A percentile compares a stretch with the other conserved stretches of the same genome.
Conservation (phyloP, 2,113 vertebrate species). For the Mesocricetus auratus region DNA sequence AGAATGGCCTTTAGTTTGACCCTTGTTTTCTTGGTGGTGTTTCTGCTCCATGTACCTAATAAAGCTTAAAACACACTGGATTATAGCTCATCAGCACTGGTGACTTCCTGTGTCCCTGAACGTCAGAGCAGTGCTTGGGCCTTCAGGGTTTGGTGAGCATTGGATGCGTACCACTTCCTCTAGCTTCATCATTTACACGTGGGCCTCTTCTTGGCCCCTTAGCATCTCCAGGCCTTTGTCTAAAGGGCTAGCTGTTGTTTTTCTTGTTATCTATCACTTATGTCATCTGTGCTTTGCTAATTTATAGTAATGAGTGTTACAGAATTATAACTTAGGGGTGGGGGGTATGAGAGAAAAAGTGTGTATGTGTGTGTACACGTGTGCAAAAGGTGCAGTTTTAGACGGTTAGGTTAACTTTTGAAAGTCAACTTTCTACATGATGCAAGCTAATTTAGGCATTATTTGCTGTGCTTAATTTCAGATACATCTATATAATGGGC, state of each 20-base stretch:
- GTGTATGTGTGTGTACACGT: not conserved
- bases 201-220: not conserved
- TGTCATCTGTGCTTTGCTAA: conserved; percentile 14
- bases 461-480: conserved; percentile 75
- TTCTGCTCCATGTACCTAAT: not conserved
- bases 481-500: conserved; percentile 98
- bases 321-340: not conserved
- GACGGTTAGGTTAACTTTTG: not conserved
- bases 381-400: not conserved
- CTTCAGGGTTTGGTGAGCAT: not conserved
- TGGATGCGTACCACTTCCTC: conserved; percentile 9
- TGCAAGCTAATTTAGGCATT: not conserved
- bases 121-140: not conserved
- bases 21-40: not conserved
- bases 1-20: not conserved
- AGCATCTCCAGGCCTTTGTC: not conserved
- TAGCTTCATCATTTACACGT: not conserved
- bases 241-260: not conserved
- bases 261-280: not conserved
- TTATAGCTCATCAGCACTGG: not conserved
- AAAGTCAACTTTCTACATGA: not conserved
- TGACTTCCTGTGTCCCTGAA: not conserved
- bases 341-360: no score
- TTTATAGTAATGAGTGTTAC: conserved; percentile 14
- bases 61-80: not conserved